Evolutionary conservation across 2,113 vertebrate species (phyloP).

Genomic region (Halcyon malimbica): DNA sequence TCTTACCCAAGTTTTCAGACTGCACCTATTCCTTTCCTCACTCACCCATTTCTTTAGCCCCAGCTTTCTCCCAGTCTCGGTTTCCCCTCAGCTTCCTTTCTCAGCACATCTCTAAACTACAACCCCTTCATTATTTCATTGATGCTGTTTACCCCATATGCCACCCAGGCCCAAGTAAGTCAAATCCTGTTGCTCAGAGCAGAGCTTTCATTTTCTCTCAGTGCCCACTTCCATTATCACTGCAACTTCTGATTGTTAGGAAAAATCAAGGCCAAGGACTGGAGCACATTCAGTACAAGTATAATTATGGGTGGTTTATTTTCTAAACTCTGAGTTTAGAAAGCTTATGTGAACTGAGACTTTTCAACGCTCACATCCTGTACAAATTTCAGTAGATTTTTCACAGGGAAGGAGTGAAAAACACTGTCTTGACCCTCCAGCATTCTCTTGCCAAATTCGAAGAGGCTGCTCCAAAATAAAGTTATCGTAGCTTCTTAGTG

Average conservation of each 20-base stretch:
- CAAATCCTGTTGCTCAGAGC: neutral
- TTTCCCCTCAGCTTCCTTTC: neutral
- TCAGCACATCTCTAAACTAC: neutral
- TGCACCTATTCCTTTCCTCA: neutral
- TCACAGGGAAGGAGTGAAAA: conserved; percentile 26
- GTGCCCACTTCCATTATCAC: neutral
- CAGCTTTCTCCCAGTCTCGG: neutral
- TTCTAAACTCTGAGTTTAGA: neutral
- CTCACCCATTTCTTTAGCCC: neutral
- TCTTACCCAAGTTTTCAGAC: neutral
- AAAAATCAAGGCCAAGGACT: neutral
- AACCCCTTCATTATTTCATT: neutral
- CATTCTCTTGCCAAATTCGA: neutral
- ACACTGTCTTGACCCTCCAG: conserved; percentile 1
- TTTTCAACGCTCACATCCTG: neutral
- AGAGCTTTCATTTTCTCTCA: neutral
- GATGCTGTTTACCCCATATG: neutral
- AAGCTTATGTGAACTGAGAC: conserved; percentile 15
- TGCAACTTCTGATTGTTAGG: neutral
- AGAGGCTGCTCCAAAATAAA: neutral
- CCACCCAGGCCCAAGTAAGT: neutral
- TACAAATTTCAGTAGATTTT: conserved; percentile 43
- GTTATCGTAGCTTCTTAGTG: neutral
- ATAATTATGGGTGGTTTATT: neutral
- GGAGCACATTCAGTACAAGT: neutral